Evolutionary conservation across 2,888 invertebrate species (phyloP), one percentile per base, ranked within the genome.

Genomic region (Yponomeuta plumbellus): DNA sequence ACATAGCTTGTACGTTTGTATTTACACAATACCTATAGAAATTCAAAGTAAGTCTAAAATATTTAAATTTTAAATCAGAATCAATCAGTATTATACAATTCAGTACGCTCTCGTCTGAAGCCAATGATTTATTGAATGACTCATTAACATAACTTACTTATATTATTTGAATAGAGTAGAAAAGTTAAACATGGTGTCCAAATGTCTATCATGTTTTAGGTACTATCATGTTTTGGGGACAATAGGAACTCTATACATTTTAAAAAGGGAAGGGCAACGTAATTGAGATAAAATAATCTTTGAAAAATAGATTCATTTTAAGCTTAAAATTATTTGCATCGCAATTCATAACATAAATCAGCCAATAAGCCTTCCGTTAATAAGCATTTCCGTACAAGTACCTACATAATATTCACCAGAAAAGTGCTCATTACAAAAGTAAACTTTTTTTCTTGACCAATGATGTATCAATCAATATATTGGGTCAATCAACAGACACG

Each of bases 1-100:
- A 62, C 20, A 62, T 34, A n/a, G 34, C 62, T 62, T 62, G 62
- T 62, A 62, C 62, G 62, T 20, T 62, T 62, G 62, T 62, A 62
- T 62, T 39, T 62, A 39, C 34, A 34, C 17, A 26, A 40, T 39
- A 62, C 39, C 23, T 59, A 11, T 11, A 58, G 22, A 13, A 59
- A 22, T 58, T 52, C 21, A 58, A n/a, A 58, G 21, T 59, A 59
- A 23, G 59, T 59, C 13, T 22, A 23, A 22, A 17, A 21, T 22
- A 59, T 22, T 21, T 59, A 59, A 59, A 21, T 10, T 22, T 34
- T 8, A 34, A 34, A 34, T 8, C 34, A 8, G 6, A 34, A 34
- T 8, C 34, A 34, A 26, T 5, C 5, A 4, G 26, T 26, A 26
- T 5, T 5, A 4, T 26, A 5, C 26, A 26, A 26, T 26, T 26